Evolutionary conservation across 2,113 vertebrate genomes (phyloP).

Genomic region (Globicephala melas): DNA sequence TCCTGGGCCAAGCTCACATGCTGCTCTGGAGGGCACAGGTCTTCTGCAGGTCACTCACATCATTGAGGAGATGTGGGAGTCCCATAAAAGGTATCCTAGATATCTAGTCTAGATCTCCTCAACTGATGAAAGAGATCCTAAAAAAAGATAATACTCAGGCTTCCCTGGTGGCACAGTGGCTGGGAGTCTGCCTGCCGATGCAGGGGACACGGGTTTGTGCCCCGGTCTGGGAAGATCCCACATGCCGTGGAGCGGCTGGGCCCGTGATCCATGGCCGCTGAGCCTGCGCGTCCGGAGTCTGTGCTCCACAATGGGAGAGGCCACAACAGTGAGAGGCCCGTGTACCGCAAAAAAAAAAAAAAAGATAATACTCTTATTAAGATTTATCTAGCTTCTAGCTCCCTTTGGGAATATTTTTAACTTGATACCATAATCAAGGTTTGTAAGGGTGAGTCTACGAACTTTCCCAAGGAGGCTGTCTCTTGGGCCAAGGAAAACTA

Average conservation of each 20-base stretch:
- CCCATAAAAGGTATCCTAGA: not conserved
- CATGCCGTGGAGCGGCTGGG: too few relatives aligned
- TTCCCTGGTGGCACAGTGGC: too few relatives aligned
- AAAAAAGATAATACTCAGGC: not conserved
- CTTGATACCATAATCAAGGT: not conserved
- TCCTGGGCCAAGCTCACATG: not conserved
- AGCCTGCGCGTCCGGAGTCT: too few relatives aligned
- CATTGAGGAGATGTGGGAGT: not conserved
- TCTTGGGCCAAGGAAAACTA: slow-evolving; percentile 9
- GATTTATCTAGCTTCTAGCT: slow-evolving; percentile 2
- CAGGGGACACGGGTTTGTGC: too few relatives aligned
- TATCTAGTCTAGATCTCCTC: not conserved
- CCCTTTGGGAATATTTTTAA: slow-evolving; percentile 30
- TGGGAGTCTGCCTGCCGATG: too few relatives aligned
- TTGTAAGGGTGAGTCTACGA: not conserved
- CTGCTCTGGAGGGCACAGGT: not conserved
- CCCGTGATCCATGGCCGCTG: too few relatives aligned
- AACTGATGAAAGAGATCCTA: not conserved
- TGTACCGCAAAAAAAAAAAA: not conserved
- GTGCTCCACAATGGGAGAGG: too few relatives aligned
- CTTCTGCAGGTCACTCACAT: not conserved
- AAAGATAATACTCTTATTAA: not conserved
- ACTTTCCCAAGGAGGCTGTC: slow-evolving; percentile 5
- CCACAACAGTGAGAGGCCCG: too few relatives aligned
- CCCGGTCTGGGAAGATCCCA: too few relatives aligned